These are phyloP conservation scores for Mus spretus DNA, from an alignment of 2,797 vertebrate genomes.

Conservation along the genomic window DNA sequence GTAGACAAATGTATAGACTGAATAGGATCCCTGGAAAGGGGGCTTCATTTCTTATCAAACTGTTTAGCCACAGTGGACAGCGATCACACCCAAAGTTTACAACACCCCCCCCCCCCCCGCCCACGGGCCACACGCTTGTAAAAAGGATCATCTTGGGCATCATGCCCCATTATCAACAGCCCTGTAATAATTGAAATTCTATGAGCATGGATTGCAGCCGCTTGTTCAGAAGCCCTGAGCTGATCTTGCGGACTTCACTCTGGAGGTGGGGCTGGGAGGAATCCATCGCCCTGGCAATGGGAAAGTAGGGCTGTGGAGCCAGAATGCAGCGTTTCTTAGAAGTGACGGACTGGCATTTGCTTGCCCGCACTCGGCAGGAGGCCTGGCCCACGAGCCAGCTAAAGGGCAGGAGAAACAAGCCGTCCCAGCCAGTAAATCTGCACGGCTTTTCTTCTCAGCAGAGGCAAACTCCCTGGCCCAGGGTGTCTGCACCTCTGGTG, in stretches of 20 bases:
- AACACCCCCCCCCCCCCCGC: no score
- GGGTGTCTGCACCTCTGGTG: conserved; percentile 16
- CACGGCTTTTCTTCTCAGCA: background rate
- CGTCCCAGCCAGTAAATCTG: background rate
- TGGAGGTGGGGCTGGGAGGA: background rate
- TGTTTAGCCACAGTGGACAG: background rate
- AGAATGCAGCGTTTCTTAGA: conserved; percentile 42
- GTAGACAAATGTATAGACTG: background rate
- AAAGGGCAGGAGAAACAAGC: background rate
- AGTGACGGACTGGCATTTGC: conserved; percentile 32
- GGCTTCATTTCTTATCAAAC: background rate
- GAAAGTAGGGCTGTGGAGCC: conserved; percentile 29
- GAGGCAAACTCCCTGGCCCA: background rate
- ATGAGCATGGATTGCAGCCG: background rate
- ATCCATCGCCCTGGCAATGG: conserved; percentile 20
- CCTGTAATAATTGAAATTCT: conserved; percentile 24
- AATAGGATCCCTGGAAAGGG: background rate
- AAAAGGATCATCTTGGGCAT: background rate
- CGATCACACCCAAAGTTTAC: background rate
- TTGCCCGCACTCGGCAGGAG: conserved; percentile 48
- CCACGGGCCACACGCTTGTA: background rate
- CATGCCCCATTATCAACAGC: background rate
- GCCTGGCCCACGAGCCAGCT: conserved; percentile 24
- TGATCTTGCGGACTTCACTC: conserved; percentile 29
- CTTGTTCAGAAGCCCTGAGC: conserved; percentile 39